These are phyloP conservation scores for Cottus gobio DNA, from an alignment of 2,113 vertebrate genomes.

Conservation along the genomic window DNA sequence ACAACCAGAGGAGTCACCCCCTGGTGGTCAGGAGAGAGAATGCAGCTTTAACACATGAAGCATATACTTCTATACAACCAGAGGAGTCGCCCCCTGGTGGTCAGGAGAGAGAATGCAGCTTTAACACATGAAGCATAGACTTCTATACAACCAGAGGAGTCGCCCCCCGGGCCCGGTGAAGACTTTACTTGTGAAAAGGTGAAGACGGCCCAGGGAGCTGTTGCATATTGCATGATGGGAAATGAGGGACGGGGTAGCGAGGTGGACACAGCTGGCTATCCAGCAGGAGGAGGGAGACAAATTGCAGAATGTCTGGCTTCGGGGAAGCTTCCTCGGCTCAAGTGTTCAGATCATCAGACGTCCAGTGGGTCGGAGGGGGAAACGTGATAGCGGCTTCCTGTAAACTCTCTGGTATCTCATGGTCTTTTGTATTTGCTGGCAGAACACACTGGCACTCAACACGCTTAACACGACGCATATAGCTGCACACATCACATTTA, in stretches of 20 bases:
- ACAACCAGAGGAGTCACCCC: no score
- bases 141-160: no score
- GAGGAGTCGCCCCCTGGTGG: not conserved
- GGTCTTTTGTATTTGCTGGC: constrained; percentile 60
- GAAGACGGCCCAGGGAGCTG: not conserved
- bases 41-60: no score
- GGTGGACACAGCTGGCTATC: constrained; percentile 72
- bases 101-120: not conserved
- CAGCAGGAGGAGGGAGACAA: constrained; percentile 59
- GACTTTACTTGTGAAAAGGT: constrained; percentile 14
- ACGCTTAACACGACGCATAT: constrained; percentile 28
- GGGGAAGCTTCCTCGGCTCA: constrained; percentile 43
- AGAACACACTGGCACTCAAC: constrained; percentile 48
- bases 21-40: no score
- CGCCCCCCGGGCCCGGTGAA: not conserved
- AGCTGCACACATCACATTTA: not conserved
- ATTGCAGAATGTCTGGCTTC: constrained; percentile 61
- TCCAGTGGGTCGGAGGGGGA: constrained; percentile 52
- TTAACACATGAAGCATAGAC: no score
- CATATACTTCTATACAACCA: no score
- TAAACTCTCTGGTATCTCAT: constrained; percentile 63
- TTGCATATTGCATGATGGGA: constrained; percentile 30
- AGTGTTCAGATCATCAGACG: constrained; percentile 53
- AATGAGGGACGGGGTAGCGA: constrained; percentile 10
- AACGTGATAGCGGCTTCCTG: constrained; percentile 57